These are phyloP conservation scores for Nasonovia ribisnigri DNA, from an alignment of 2,888 invertebrate genomes.

Conservation along the genomic window DNA sequence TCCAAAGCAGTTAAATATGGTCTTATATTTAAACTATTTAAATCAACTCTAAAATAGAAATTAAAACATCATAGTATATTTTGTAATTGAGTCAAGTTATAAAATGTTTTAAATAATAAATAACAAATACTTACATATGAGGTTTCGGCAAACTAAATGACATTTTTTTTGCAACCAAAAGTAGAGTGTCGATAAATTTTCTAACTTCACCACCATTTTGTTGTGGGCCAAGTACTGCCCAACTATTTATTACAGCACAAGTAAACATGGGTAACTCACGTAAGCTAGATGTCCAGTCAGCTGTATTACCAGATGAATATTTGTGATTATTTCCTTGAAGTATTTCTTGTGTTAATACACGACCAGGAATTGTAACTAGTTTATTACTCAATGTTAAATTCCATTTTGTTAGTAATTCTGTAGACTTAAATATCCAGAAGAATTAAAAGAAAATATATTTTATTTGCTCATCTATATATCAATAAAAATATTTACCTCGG, in stretches of 20 bases:
- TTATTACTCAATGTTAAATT: slow-evolving; percentile 76
- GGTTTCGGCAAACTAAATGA: slow-evolving; percentile 69
- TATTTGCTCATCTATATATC: neutral
- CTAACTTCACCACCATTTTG: slow-evolving; percentile 71
- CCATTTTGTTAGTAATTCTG: slow-evolving; percentile 78
- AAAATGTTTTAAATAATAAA: neutral
- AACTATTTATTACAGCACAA: slow-evolving; percentile 69
- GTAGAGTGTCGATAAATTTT: slow-evolving; percentile 72
- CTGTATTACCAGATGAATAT: slow-evolving; percentile 69
- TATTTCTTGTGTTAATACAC: slow-evolving; percentile 77
- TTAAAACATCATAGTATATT: neutral
- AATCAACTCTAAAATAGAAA: neutral
- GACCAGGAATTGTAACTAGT: slow-evolving; percentile 78
- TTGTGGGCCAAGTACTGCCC: slow-evolving; percentile 71
- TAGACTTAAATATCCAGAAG: slow-evolving; percentile 21
- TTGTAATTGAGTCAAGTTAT: neutral
- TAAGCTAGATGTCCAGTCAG: slow-evolving; percentile 84
- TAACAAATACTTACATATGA: slow-evolving; percentile 66
- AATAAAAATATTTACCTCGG: slow-evolving; percentile 47
- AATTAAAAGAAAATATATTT: neutral
- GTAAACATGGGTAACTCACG: slow-evolving; percentile 72
- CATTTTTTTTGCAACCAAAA: slow-evolving; percentile 72
- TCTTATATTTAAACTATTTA: slow-evolving; percentile 66
- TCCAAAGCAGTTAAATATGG: slow-evolving; percentile 77
- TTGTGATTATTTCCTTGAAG: slow-evolving; percentile 71